These are phyloP conservation scores for Catocala nupta DNA, from an alignment of 2,888 invertebrate species.

Conservation along the genomic window DNA sequence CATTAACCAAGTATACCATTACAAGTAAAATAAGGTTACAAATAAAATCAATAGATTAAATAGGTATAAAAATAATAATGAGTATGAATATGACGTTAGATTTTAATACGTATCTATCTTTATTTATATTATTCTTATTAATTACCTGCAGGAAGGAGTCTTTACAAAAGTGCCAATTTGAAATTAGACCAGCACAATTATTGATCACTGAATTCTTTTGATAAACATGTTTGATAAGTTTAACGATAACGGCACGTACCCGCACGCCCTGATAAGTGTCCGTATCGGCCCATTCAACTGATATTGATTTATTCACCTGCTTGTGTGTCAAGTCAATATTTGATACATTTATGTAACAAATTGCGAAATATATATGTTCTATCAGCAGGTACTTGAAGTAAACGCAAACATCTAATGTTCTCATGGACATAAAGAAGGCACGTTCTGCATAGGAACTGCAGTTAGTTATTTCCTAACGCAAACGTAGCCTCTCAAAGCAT, in stretches of 20 bases:
- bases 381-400: constrained; percentile 35
- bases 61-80: no score
- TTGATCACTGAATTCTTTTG: constrained; percentile 61
- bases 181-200: constrained; percentile 53
- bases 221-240: constrained; percentile 72
- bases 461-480: no score
- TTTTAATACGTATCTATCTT: no score
- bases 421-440: background rate
- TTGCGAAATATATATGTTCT: constrained; percentile 45
- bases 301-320: constrained; percentile 79
- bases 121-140: no score
- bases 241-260: constrained; percentile 69
- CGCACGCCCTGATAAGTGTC: constrained; percentile 66
- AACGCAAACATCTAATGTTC: constrained; percentile 20
- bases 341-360: constrained; percentile 49
- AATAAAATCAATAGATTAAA: no score
- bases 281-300: constrained; percentile 67
- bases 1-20: no score
- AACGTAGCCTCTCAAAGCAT: background rate
- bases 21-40: no score
- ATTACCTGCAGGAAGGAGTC: background rate
- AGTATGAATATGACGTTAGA: no score
- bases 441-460: constrained; percentile 6
- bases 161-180: constrained; percentile 9
- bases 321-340: constrained; percentile 62